Evolutionary conservation across 2,888 invertebrate genomes (phyloP), one percentile per base, ranked within the genome.

Genomic region (Lasioglossum morio): DNA sequence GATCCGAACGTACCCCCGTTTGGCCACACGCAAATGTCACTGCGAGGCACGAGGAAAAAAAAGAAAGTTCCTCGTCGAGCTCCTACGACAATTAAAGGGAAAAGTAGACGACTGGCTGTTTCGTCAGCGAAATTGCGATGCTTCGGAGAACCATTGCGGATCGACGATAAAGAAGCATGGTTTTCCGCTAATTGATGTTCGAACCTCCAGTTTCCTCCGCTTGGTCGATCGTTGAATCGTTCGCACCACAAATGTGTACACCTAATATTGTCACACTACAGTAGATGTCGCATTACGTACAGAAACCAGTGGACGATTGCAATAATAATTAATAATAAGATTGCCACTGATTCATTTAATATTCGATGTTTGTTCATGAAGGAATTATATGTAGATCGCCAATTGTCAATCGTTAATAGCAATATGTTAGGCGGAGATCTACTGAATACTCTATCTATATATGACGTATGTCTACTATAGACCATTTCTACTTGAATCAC

Each of bases 21-120:
- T 86, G 91, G 88, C 90, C 91, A 92, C 94, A 94, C 94, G 94
- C 94, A 94, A 94, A 94, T 94, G 93, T 94, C 94, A 93, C 93
- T 88, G 91, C 88, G 89, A 93, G 91, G 90, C 90, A 92, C 91
- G 90, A 85, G 85, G 88, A 66, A 72, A 81, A 81, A 76, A 81
- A 81, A 48, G 79, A 86, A 85, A 79, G 82, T 83, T 63, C 48
- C 66, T 80, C 73, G 79, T 48, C 66, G 66, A 69, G 74, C 76
- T 63, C 80, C 86, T 60, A 69, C 79, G 84, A 84, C 88, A 86
- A 88, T 88, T 88, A 88, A 88, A 88, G 87, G 84, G 79, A 82
- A 84, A 87, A 81, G 79, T 70, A 79, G 83, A 78, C 82, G 46
- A 46, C 46, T 70, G 53, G 80, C 63, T 70, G 80, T 80, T 86